Percentiles rank a stretch among this genome's conserved stretches.
Evolutionary conservation across 2,888 invertebrate genomes (phyloP).

Genomic region (Agonopterix subpropinquella): DNA sequence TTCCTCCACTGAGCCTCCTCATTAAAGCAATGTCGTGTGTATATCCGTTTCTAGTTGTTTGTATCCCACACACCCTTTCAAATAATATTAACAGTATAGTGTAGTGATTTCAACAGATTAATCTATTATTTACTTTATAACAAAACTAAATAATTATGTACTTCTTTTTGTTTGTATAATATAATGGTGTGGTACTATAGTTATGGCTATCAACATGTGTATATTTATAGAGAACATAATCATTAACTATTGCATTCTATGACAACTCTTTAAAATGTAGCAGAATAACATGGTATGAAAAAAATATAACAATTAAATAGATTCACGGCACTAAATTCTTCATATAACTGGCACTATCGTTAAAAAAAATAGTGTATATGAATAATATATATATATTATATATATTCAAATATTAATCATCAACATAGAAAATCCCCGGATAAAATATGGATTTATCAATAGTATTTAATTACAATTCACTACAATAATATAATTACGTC

Average conservation of each 20-base stretch:
- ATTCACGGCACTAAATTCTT: slow-evolving; percentile 29
- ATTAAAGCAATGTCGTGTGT: slow-evolving; percentile 47
- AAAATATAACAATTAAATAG: slow-evolving; percentile 65
- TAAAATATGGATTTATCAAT: slow-evolving; percentile 61
- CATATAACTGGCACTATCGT: slow-evolving; percentile 45
- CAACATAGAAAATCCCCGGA: slow-evolving; percentile 57
- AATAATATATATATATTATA: slow-evolving; percentile 39
- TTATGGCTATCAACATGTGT: slow-evolving; percentile 60
- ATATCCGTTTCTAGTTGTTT: slow-evolving; percentile 39
- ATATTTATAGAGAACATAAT: slow-evolving; percentile 58
- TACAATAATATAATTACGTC: slow-evolving; percentile 58
- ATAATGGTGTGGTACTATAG: slow-evolving; percentile 41
- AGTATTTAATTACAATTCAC: slow-evolving; percentile 58
- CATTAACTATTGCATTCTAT: slow-evolving; percentile 51
- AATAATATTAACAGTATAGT: slow-evolving; percentile 44
- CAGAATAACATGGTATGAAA: slow-evolving; percentile 54
- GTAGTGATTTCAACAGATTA: slow-evolving; percentile 60
- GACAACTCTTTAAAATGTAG: slow-evolving; percentile 42
- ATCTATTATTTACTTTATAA: slow-evolving; percentile 57
- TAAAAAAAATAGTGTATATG: slow-evolving; percentile 64
- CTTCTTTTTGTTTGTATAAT: slow-evolving; percentile 50
- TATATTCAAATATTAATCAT: slow-evolving; percentile 49
- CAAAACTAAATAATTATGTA: slow-evolving; percentile 60
- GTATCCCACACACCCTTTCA: slow-evolving; percentile 57
- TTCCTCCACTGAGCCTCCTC: slow-evolving; percentile 57